These are phyloP conservation scores for Stramonita haemastoma DNA, from an alignment of 2,888 invertebrate genomes.

Conservation along the genomic window DNA sequence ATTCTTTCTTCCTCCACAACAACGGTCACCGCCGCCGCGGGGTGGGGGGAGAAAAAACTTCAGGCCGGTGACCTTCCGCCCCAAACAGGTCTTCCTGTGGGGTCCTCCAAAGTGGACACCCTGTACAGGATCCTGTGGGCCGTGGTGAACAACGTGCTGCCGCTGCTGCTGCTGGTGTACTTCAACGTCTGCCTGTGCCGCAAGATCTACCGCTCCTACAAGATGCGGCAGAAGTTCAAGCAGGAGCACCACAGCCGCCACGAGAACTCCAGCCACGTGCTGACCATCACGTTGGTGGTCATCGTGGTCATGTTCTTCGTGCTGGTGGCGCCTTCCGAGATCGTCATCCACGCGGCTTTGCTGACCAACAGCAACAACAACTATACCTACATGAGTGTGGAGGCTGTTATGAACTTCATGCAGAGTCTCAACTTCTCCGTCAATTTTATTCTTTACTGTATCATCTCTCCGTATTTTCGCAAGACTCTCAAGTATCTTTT, in stretches of 20 bases:
- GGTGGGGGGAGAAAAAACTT: no score
- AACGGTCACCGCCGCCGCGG: no score
- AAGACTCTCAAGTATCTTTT: slow-evolving; percentile 79
- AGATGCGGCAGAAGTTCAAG: slow-evolving; percentile 64
- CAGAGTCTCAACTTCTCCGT: slow-evolving; percentile 88
- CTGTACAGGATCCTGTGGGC: slow-evolving; percentile 70
- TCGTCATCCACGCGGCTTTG: slow-evolving; percentile 64
- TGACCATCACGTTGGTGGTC: slow-evolving; percentile 72
- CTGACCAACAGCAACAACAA: slow-evolving; percentile 61
- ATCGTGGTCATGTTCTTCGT: slow-evolving; percentile 75
- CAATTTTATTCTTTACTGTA: slow-evolving; percentile 88
- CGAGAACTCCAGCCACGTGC: slow-evolving; percentile 66
- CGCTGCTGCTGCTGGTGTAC: slow-evolving; percentile 70
- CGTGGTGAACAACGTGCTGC: slow-evolving; percentile 68
- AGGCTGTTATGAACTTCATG: slow-evolving; percentile 83
- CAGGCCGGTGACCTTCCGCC: slow-evolving; percentile 35
- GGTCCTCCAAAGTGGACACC: slow-evolving; percentile 58
- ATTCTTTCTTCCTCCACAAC: no score
- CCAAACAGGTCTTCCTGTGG: slow-evolving; percentile 56
- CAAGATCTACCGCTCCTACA: slow-evolving; percentile 70
- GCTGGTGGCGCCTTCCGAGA: slow-evolving; percentile 74
- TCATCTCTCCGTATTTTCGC: slow-evolving; percentile 87
- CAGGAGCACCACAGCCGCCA: slow-evolving; percentile 48
- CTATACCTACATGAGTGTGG: slow-evolving; percentile 68
- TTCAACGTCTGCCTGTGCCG: slow-evolving; percentile 72